These are phyloP conservation scores for Rhynchonema sp. DNA, from an alignment of 2,888 invertebrate genomes.

Conservation along the genomic window DNA sequence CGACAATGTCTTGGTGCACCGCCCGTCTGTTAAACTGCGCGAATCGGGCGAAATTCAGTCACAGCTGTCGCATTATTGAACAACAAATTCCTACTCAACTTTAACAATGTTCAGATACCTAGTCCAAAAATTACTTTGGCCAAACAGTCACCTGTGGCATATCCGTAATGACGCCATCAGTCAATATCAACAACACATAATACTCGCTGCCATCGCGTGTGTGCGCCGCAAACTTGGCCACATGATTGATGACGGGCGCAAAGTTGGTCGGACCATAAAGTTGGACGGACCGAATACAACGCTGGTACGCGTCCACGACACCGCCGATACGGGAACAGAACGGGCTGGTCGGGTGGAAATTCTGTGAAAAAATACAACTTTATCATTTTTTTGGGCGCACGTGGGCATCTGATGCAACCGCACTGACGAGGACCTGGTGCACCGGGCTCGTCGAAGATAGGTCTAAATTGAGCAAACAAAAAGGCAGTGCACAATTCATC, in stretches of 20 bases:
- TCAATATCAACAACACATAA: conserved; percentile 40
- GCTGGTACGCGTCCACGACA: conserved; percentile 34
- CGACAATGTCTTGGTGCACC: no score
- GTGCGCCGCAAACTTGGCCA: conserved; percentile 33
- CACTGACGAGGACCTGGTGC: no score
- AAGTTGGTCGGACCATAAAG: conserved; percentile 41
- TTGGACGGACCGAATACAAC: conserved; percentile 35
- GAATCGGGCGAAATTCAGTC: no score
- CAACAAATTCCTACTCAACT: no score
- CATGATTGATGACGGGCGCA: conserved; percentile 38
- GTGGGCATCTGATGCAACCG: no score
- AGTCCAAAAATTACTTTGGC: no score
- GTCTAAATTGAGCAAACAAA: no score
- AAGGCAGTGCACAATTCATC: no score
- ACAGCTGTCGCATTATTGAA: no score
- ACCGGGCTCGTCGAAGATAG: no score
- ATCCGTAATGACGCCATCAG: conserved; percentile 42
- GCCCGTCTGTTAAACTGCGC: no score
- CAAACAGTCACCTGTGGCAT: conserved; percentile 31
- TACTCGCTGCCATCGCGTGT: conserved; percentile 37
- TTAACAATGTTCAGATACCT: no score
- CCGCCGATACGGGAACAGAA: conserved; percentile 34
- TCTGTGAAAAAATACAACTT: conserved; percentile 22
- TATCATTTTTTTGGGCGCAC: background rate
- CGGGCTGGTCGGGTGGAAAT: conserved; percentile 36